Conservation (phyloP, 2,888 invertebrate genomes). For the Napeogenes sylphis region DNA sequence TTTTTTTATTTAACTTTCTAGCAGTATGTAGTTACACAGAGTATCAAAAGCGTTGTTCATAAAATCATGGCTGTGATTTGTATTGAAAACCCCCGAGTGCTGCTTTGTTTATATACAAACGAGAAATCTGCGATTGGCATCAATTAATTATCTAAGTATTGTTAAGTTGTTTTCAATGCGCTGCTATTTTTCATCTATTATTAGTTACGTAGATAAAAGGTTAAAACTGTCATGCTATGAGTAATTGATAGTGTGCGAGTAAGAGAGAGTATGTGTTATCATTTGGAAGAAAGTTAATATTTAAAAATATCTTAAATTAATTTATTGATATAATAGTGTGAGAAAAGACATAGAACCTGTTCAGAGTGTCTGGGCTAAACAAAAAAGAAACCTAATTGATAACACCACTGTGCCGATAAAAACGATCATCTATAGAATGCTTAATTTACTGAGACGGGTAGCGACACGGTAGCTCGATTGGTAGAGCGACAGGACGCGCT, state of each 20-base stretch:
- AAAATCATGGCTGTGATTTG: conserved; percentile 16
- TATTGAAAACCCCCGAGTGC: conserved; percentile 26
- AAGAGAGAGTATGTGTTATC: background rate
- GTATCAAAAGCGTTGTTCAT: conserved; percentile 8
- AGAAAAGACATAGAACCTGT: no score
- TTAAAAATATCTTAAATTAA: no score
- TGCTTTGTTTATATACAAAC: conserved; percentile 35
- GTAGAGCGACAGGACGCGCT: no score
- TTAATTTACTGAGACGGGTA: no score
- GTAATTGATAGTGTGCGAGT: background rate
- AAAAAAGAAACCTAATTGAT: no score
- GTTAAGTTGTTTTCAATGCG: conserved; percentile 6
- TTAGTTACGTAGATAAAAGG: background rate
- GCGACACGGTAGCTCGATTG: no score
- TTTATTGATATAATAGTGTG: no score
- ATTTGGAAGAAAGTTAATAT: background rate
- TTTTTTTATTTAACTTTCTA: no score
- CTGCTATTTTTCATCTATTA: conserved; percentile 3
- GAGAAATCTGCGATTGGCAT: conserved; percentile 31
- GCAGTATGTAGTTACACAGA: background rate
- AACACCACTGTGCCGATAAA: no score
- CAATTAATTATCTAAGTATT: conserved; percentile 30
- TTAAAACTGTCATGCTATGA: conserved; percentile 3
- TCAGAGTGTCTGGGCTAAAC: no score
- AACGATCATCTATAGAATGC: no score